Evolutionary conservation across 2,113 vertebrate genomes (phyloP).

Genomic region (Physeter macrocephalus): DNA sequence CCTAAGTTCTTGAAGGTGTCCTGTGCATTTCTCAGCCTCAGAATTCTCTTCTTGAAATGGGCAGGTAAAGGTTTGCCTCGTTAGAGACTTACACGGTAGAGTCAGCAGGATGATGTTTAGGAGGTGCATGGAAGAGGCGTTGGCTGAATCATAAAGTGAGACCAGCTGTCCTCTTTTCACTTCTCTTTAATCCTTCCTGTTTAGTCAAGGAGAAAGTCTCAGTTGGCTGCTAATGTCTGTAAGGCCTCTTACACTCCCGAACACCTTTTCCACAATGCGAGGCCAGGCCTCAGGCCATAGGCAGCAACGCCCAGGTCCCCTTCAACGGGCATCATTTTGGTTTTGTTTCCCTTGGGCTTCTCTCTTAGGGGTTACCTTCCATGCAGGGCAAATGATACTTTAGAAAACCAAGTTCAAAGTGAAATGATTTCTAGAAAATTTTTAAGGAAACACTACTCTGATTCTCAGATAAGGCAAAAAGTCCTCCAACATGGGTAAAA

Average conservation of each 20-base stretch:
- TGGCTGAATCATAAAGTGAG: not conserved
- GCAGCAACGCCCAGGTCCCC: accelerated
- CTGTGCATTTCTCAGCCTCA: not conserved
- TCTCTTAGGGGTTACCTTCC: not conserved
- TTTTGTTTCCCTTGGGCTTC: not conserved
- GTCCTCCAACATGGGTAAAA: not conserved
- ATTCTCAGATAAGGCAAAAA: not conserved
- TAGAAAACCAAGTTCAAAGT: not conserved
- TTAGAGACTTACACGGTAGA: not conserved
- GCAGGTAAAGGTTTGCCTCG: not conserved
- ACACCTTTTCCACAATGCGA: not conserved
- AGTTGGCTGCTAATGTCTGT: not conserved
- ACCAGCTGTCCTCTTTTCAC: not conserved
- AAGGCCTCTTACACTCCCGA: too few species aligned
- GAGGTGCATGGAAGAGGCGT: accelerated
- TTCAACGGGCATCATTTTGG: not conserved
- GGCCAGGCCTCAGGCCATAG: not conserved
- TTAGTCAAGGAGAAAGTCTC: conserved; percentile 12
- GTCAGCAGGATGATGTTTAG: not conserved
- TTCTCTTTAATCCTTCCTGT: not conserved
- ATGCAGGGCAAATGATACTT: not conserved
- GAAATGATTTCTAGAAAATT: not conserved
- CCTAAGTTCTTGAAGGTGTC: not conserved
- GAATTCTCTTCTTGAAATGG: not conserved
- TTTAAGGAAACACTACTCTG: not conserved